Base-by-base conservation (phyloP, 1,140 invertebrate species). In the Drosophila pachea region DNA sequence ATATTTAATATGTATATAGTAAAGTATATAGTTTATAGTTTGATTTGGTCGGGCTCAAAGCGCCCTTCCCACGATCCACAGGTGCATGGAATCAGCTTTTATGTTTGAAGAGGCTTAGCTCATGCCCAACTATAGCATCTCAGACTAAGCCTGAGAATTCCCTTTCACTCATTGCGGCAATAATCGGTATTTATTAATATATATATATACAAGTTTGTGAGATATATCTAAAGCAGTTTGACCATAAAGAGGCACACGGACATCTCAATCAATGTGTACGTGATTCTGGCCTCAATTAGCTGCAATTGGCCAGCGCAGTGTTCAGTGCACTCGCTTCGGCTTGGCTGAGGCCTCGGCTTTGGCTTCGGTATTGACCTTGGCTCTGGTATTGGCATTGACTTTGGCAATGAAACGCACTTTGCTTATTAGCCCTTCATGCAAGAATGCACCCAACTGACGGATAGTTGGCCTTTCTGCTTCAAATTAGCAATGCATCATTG, bases 251-350 rank as follows among this genome's bases (percentile, higher is more conserved):
- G 73, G 35, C 62, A 43, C 8, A 32, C 22, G 7, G 70, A 78
- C 76, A 78, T 79, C 76, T 82, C 63, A 77, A 77, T 82, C 58
- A 67, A 61, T 74, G 78, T 59, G 78, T 77, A 82, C 74, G 78
- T 82, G 71, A 65, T 82, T 77, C 74, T 59, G 32, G 60, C 62
- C 65, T 77, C 82, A 82, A 82, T 82, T 77, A 74, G 58, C 66
- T 71, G 40, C 63, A 43, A 62, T 33, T 49, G 62, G 56, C 62
- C 53, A 47, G 49, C 55, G 42, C 32, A 16, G 5, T 43, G 14
- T 14, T 43, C 5, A 4, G 48, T 43, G 56, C 54, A 12, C 11
- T 33, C 22, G 22, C 43, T 38, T 6, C 43, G 33, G 29, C 48
- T 16, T 43, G 29, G 53, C 45, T 29, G 8, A 31, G 9, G 5